These are phyloP conservation scores for Gavia stellata DNA, from an alignment of 2,113 vertebrate genomes.

Conservation along the genomic window DNA sequence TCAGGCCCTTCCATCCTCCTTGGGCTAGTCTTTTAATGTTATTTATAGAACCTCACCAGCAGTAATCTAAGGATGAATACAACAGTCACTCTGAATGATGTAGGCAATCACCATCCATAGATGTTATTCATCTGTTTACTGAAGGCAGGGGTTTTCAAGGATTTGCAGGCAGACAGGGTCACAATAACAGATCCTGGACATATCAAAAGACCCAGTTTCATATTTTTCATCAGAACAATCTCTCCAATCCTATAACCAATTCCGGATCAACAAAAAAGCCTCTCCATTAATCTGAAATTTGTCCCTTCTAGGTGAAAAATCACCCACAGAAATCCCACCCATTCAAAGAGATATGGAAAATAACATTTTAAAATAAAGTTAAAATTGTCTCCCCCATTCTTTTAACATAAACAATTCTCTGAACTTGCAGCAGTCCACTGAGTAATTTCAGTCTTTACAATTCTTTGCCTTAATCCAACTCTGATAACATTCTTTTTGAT, in stretches of 20 bases:
- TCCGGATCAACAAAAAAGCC: neutral
- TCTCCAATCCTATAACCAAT: neutral
- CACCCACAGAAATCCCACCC: neutral
- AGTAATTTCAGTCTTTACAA: neutral
- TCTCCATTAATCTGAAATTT: neutral
- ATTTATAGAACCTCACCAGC: neutral
- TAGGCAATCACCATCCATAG: neutral
- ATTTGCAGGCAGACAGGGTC: neutral
- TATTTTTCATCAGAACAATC: neutral
- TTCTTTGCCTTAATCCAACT: neutral
- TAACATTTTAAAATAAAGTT: neutral
- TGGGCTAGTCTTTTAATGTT: neutral
- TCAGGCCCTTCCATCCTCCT: neutral
- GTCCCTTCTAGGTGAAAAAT: neutral
- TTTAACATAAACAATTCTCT: neutral
- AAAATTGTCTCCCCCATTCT: neutral
- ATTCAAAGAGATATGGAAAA: neutral
- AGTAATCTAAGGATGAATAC: neutral
- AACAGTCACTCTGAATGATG: neutral
- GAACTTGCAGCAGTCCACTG: neutral
- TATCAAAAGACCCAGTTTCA: neutral
- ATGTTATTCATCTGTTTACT: neutral
- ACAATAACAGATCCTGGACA: neutral
- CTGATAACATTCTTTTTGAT: neutral
- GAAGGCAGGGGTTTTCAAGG: neutral